Evolutionary conservation across 2,113 vertebrate species (phyloP), one percentile per base, ranked within the genome.

Genomic region (Ameiurus melas): DNA sequence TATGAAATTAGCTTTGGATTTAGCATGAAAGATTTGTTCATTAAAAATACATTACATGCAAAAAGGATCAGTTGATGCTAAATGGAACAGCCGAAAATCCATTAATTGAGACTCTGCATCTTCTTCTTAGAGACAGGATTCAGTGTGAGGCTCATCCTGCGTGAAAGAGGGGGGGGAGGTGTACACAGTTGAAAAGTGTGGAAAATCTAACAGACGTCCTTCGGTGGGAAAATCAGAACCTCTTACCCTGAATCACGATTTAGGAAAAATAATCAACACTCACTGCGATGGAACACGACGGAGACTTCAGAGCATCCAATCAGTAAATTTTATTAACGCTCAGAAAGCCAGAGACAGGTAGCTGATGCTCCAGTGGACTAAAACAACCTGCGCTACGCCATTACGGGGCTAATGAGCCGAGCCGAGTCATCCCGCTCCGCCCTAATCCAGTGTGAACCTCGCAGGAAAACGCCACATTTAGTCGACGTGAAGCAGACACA

Each of bases 401-500:
- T 97, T 96, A 96, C 94, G 92, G 92, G 94, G 93, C 92, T 96
- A 95, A 96, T 95, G 94, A 95, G 93, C 89, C 92, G 92, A 93
- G 91, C 91, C 92, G 83, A 92, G 93, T 90, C 66, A 53, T 71
- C 85, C 82, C 82, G 77, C 66, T 90, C 85, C 58, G 5, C 85
- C 91, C 8, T 92, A 93, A 93, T 94, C 93, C 91, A 90, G 89
- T 89, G 90, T 89, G 84, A 86, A 90, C 89, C 91, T 81, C 70
- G 84, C 39, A 94, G 93, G 88, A 90, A 93, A 92, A 92, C 94
- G 92, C 91, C 92, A 90, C n/a, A 51, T 8, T 39, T 90, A 92
- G 93, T 91, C 94, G 92, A 95, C 92, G 93, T 93, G 91, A 92
- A 90, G 90, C 93, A 84, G 87, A 88, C 75, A 87, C 77, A 71